These are phyloP conservation scores for Anas platyrhynchos DNA, from an alignment of 2,113 vertebrate species.

Conservation along the genomic window DNA sequence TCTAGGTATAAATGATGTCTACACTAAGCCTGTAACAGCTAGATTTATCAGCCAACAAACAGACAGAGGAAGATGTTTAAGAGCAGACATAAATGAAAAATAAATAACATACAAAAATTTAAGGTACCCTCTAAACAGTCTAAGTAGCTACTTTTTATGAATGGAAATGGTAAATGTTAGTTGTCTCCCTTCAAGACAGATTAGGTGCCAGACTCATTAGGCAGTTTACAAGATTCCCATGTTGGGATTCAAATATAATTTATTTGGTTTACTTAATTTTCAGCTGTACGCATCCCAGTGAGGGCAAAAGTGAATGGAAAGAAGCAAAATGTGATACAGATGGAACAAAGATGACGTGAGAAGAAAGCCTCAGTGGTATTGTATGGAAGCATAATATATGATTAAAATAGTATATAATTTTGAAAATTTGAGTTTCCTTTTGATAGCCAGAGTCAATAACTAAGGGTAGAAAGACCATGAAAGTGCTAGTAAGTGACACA, in stretches of 20 bases:
- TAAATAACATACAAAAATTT: conserved; percentile 65
- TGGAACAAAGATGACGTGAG: background rate
- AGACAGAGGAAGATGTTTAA: conserved; percentile 70
- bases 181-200: conserved; percentile 33
- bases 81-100: conserved; percentile 66
- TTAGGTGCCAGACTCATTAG: conserved; percentile 36
- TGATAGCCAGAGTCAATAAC: background rate
- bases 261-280: conserved; percentile 48
- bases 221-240: conserved; percentile 35
- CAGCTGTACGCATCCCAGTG: conserved; percentile 12
- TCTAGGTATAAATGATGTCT: conserved; percentile 75
- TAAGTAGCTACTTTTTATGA: conserved; percentile 41
- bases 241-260: conserved; percentile 2
- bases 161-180: conserved; percentile 38
- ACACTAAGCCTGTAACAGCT: conserved; percentile 55
- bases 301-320: background rate
- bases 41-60: conserved; percentile 60
- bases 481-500: background rate
- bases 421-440: background rate
- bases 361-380: background rate
- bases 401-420: background rate
- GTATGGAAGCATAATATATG: background rate
- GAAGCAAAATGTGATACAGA: background rate
- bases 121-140: conserved; percentile 51
- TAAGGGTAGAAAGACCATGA: background rate